Conservation (phyloP, 1,140 invertebrate genomes). For the Tetramorium simillimum region DNA sequence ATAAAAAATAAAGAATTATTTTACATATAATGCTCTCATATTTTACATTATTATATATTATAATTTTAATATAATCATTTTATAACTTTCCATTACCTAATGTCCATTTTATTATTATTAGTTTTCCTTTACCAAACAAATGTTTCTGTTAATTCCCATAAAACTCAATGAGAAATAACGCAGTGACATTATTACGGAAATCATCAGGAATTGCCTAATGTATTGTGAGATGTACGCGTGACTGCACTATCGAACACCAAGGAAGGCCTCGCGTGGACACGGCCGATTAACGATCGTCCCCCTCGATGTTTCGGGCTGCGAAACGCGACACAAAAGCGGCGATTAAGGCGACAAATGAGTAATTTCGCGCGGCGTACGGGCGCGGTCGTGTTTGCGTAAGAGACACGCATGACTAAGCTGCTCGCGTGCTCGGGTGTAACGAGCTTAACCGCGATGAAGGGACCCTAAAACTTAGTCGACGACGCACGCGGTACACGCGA, state of each 20-base stretch:
- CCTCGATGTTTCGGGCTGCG: constrained; percentile 9
- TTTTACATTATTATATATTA: not conserved
- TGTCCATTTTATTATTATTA: not conserved
- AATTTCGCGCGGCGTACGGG: constrained; percentile 50
- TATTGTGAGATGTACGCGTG: not conserved
- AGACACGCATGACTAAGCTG: constrained; percentile 56
- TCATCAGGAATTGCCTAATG: not conserved
- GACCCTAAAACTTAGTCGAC: constrained; percentile 48
- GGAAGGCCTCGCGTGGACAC: constrained; percentile 22
- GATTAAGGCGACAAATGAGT: constrained; percentile 62
- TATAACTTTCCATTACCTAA: not conserved
- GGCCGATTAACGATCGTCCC: constrained; percentile 26
- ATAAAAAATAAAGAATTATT: constrained; percentile 10
- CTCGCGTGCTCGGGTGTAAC: constrained; percentile 48
- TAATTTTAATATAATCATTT: not conserved
- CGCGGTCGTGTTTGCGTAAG: constrained; percentile 58
- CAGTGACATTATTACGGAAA: not conserved
- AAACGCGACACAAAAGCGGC: constrained; percentile 57
- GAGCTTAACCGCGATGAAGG: constrained; percentile 52
- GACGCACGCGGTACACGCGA: constrained; percentile 23
- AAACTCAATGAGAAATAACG: not conserved
- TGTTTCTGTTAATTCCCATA: not conserved
- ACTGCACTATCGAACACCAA: not conserved
- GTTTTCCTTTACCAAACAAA: not conserved
- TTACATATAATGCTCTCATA: not conserved